Evolutionary conservation across 2,113 vertebrate genomes (phyloP).

Genomic region (Ailurus styani): DNA sequence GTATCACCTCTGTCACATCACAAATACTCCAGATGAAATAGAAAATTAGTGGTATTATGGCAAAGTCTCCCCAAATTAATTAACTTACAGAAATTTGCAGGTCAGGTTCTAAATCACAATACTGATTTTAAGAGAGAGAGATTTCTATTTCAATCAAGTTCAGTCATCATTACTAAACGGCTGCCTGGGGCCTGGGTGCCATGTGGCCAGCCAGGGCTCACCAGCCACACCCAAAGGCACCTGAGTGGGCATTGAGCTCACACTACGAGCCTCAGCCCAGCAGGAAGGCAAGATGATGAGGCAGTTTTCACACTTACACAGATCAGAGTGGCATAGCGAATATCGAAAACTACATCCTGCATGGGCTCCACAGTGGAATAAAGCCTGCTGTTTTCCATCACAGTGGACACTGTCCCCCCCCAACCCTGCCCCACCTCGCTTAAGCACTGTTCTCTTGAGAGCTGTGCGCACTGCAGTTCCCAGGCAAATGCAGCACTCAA

Average conservation of each 20-base stretch:
- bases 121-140: neutral
- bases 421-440: too few species aligned
- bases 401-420: neutral
- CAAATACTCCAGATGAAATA: neutral
- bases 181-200: neutral
- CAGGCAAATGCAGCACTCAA: neutral
- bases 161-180: neutral
- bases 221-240: slow-evolving; percentile 46
- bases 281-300: neutral
- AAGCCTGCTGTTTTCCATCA: neutral
- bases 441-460: rapidly evolving
- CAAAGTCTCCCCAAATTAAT: neutral
- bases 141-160: neutral
- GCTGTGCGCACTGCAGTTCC: neutral
- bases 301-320: slow-evolving; percentile 15
- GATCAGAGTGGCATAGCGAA: neutral
- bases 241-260: slow-evolving; percentile 45
- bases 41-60: neutral
- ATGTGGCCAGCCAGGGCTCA: slow-evolving; percentile 54
- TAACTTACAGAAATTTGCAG: neutral
- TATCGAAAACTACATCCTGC: neutral
- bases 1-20: neutral
- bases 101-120: neutral
- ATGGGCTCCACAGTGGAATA: neutral
- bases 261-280: neutral